These are phyloP conservation scores for Stratiomys singularior DNA, from an alignment of 2,888 invertebrate species.

Conservation along the genomic window DNA sequence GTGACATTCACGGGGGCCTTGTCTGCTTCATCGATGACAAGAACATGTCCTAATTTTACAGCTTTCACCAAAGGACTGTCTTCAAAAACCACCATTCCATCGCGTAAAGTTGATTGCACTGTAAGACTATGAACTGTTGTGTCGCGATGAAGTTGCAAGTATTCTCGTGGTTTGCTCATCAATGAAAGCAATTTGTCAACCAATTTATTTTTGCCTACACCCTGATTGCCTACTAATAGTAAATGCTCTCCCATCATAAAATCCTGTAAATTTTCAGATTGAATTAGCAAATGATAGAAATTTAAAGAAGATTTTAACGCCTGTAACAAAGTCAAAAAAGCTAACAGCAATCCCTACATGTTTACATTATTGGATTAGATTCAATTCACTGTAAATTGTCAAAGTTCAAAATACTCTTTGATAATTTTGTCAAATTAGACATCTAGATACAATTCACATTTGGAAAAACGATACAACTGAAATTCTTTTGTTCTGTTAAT, in stretches of 20 bases:
- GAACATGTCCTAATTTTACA: conserved; percentile 86
- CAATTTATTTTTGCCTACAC: conserved; percentile 97
- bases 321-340: too few relatives aligned
- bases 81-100: conserved; percentile 90
- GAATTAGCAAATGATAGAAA: too few relatives aligned
- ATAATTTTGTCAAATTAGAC: too few relatives aligned
- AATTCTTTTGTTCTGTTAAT: too few relatives aligned
- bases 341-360: too few relatives aligned
- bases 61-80: conserved; percentile 95
- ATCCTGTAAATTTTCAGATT: conserved; percentile 67
- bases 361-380: too few relatives aligned
- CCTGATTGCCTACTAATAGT: conserved; percentile 96
- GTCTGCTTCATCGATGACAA: conserved; percentile 97
- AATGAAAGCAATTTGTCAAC: conserved; percentile 89
- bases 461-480: too few relatives aligned
- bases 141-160: conserved; percentile 88
- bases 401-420: too few relatives aligned
- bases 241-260: conserved; percentile 91
- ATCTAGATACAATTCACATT: too few relatives aligned
- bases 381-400: too few relatives aligned
- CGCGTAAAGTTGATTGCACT: conserved; percentile 88
- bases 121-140: conserved; percentile 96
- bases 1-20: conserved; percentile 98
- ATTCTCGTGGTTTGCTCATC: conserved; percentile 90
- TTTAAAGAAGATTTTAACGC: too few relatives aligned